Conservation (phyloP, 2,888 invertebrate genomes). For the Cheilosia soror region DNA sequence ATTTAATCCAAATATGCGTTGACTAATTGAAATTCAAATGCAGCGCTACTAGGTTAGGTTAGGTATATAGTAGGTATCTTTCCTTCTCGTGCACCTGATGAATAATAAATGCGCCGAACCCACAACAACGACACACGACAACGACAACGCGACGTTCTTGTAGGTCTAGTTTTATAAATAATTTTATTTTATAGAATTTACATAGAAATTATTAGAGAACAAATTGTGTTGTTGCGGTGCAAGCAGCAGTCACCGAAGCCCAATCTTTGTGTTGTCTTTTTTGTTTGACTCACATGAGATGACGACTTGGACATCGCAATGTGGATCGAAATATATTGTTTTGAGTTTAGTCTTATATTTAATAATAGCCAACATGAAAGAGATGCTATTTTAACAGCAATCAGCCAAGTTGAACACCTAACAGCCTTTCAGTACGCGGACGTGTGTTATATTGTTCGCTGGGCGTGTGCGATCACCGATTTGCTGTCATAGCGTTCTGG, state of each 20-base stretch:
- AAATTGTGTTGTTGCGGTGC: constrained; percentile 4
- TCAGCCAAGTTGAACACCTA: constrained; percentile 30
- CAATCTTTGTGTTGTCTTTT: constrained; percentile 37
- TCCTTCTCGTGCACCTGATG: constrained; percentile 45
- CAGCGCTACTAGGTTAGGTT: not conserved
- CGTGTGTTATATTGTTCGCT: constrained; percentile 51
- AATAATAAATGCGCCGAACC: constrained; percentile 30
- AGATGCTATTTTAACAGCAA: constrained; percentile 71
- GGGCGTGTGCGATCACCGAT: constrained; percentile 5
- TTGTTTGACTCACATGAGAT: constrained; percentile 13
- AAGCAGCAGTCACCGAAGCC: not conserved
- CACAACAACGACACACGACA: too few species aligned
- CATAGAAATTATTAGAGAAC: constrained; percentile 14
- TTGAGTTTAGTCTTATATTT: constrained; percentile 44
- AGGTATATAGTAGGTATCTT: not conserved
- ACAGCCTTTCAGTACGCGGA: constrained; percentile 58
- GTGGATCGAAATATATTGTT: constrained; percentile 44
- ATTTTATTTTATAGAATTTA: constrained; percentile 16
- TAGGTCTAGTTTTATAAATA: constrained; percentile 50
- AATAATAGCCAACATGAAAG: constrained; percentile 65
- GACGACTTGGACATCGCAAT: constrained; percentile 12
- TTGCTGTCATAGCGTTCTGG: constrained; percentile 21
- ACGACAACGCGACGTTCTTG: not conserved
- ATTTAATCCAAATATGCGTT: constrained; percentile 23
- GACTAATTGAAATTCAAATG: constrained; percentile 48